Evolutionary conservation across 2,888 invertebrate species (phyloP), one percentile per base, ranked within the genome.

Genomic region (Meganola albula): DNA sequence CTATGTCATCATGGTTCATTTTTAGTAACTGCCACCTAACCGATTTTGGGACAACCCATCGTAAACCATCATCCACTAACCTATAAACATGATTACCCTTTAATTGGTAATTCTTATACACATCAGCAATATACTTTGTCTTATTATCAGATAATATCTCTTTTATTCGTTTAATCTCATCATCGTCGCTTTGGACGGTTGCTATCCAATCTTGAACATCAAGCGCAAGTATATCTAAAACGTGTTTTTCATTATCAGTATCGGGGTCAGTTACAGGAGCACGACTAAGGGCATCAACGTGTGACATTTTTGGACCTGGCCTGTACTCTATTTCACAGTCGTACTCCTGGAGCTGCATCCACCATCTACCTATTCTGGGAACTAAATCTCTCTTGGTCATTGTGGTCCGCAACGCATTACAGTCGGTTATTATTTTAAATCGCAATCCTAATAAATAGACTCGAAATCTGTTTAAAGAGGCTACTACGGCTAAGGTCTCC

Each of bases 321-420:
- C 40, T 31, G 32, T 51, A 40, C 24, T 41, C 27, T 14, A 35
- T 58, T 29, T 33, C 33, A 27, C 20, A 57, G 38, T 37, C 43
- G 16, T 48, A 44, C 35, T 61, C 40, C 20, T 53, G 43, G 12
- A 58, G 41, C 2, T 40, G 31, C 10, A 49, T 31, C 36, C 35
- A 43, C 44, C 47, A 52, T 2, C 48, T 24, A n/a, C 44, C 40
- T 7, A 52, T 37, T 10, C 47, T 34, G 2, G 52, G 47, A n/a
- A 52, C 27, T 4, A 51, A 23, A 24, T 52, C 44, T n/a, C 39
- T 28, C 31, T 52, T 48, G 1, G 36, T 10, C 4, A 48, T 36
- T 5, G 46, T 41, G 1, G 35, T 34, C 8, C 40, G 48, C 10
- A 53, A 31, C 0, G 53, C 45, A 31, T 24, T 48, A 21, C 49